phyloP scores from a whole-genome alignment of 2,888 invertebrate genomes.

The Drosophila colorata region DNA sequence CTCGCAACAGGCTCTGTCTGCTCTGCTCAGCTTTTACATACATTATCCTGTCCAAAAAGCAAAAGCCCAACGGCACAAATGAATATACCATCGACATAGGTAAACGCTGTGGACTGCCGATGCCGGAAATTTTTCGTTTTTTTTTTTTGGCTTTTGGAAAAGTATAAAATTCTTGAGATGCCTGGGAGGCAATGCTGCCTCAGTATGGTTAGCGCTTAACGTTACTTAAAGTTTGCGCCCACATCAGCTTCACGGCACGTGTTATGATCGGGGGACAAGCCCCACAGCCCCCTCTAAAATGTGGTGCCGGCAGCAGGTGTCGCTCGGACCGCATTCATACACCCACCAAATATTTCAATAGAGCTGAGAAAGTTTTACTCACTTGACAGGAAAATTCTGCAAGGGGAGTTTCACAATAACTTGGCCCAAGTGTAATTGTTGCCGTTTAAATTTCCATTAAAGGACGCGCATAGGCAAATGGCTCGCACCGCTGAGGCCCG shows the following conservation, averaged over 20 bases:
- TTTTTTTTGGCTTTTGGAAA: constrained; percentile 9
- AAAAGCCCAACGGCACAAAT: constrained; percentile 48
- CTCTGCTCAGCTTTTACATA: constrained; percentile 30
- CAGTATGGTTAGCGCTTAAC: constrained; percentile 29
- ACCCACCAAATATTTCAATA: constrained; percentile 61
- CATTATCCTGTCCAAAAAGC: constrained; percentile 44
- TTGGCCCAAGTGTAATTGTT: constrained; percentile 75
- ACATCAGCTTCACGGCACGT: constrained; percentile 44
- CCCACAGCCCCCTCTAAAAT: not conserved
- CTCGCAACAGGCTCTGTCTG: constrained; percentile 16
- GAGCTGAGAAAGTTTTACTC: constrained; percentile 68
- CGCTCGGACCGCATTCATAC: constrained; percentile 32
- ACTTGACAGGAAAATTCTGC: constrained; percentile 62
- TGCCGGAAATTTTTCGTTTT: constrained; percentile 9
- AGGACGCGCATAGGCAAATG: constrained; percentile 62
- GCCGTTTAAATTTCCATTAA: constrained; percentile 80
- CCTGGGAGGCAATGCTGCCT: constrained; percentile 38
- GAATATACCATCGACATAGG: constrained; percentile 48
- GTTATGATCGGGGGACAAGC: constrained; percentile 40
- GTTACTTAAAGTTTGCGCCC: constrained; percentile 48
- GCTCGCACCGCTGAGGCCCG: constrained; percentile 7
- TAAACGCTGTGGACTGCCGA: constrained; percentile 34
- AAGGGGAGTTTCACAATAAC: constrained; percentile 33
- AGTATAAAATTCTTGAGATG: constrained; percentile 64
- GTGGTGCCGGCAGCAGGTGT: constrained; percentile 58